A percentile compares a stretch with the other conserved stretches of the same genome.
These are phyloP conservation scores for Pachliopta kotzebuea DNA, from an alignment of 2,888 invertebrate species.

Conservation along the genomic window DNA sequence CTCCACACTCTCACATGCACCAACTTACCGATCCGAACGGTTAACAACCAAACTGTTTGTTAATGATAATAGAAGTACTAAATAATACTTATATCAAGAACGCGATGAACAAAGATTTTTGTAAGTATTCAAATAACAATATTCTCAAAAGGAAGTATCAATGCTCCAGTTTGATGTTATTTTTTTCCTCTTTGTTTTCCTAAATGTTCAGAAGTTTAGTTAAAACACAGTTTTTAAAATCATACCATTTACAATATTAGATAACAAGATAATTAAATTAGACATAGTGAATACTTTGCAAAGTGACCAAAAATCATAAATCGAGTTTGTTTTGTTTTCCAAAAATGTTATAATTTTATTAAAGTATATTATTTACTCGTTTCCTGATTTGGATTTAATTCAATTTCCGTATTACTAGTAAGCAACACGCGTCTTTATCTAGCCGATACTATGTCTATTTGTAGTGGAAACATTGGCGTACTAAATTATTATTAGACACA, in stretches of 20 bases:
- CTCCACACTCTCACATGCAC: slow-evolving; percentile 48
- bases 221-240: too few relatives aligned
- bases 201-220: too few relatives aligned
- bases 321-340: too few relatives aligned
- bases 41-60: slow-evolving; percentile 34
- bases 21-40: slow-evolving; percentile 31
- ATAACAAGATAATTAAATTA: too few relatives aligned
- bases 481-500: slow-evolving; percentile 73
- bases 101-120: slow-evolving; percentile 48
- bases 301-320: too few relatives aligned
- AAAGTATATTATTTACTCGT: not conserved
- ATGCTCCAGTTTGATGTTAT: not conserved
- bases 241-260: too few relatives aligned
- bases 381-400: slow-evolving; percentile 15
- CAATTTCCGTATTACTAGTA: slow-evolving; percentile 38
- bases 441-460: slow-evolving; percentile 48
- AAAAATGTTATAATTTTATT: not conserved
- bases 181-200: too few relatives aligned
- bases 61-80: slow-evolving; percentile 40
- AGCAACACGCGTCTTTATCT: slow-evolving; percentile 43
- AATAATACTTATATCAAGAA: slow-evolving; percentile 42
- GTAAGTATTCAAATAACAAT: slow-evolving; percentile 50
- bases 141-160: slow-evolving; percentile 2
- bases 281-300: too few relatives aligned
- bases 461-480: slow-evolving; percentile 62